phyloP scores from a whole-genome alignment of 2,113 vertebrate species.

The Cromileptes altivelis region DNA sequence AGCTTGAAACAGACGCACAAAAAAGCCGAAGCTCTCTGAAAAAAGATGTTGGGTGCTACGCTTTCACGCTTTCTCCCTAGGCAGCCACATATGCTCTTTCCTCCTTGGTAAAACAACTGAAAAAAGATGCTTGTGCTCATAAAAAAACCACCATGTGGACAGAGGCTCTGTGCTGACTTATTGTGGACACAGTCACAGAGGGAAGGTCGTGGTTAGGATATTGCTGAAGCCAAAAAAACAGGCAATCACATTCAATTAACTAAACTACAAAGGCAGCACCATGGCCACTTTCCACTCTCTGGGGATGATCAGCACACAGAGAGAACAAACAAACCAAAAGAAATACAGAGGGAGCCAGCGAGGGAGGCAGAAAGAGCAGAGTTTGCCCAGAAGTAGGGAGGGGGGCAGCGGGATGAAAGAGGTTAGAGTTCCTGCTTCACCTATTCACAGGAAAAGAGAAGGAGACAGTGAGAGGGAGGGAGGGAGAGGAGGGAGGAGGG shows the following conservation, averaged over 20 bases:
- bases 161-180: background rate
- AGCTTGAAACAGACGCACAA: too few species aligned
- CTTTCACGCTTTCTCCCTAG: too few species aligned
- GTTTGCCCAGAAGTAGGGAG: conserved; percentile 29
- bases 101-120: too few species aligned
- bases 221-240: background rate
- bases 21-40: too few species aligned
- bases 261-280: conserved; percentile 2
- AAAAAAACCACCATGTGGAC: too few species aligned
- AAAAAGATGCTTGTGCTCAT: too few species aligned
- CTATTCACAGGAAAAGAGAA: conserved; percentile 10
- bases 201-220: background rate
- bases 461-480: background rate
- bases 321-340: background rate
- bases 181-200: background rate
- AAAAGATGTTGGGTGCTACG: too few species aligned
- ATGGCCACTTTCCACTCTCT: background rate
- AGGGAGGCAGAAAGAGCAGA: background rate
- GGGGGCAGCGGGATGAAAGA: conserved; percentile 6
- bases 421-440: conserved; percentile 24
- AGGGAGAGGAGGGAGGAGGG: background rate
- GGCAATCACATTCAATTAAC: background rate
- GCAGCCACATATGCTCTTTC: too few species aligned
- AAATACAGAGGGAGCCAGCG: background rate
- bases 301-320: conserved; percentile 5